phyloP scores from a whole-genome alignment of 1,140 invertebrate species.

The Cheumatopsyche charites region DNA sequence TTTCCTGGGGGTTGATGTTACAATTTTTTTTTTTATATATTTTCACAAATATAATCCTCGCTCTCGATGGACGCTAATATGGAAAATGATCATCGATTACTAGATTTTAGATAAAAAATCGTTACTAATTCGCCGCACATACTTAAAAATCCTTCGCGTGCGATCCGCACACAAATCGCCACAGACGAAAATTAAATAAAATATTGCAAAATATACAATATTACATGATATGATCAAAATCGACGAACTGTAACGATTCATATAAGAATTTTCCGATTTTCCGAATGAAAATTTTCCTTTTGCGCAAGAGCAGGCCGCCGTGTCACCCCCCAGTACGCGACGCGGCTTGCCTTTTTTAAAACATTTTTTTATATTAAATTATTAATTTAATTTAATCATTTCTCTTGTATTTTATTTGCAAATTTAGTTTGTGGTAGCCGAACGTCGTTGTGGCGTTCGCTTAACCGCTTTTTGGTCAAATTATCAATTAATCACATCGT shows the following conservation, averaged over 20 bases:
- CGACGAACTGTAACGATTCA: conserved; percentile 18
- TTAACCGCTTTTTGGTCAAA: conserved; percentile 1
- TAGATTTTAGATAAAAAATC: conserved; percentile 1
- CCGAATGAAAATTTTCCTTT: too few species aligned
- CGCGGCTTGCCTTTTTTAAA: conserved; percentile 49
- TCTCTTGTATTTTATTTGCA: conserved; percentile 1
- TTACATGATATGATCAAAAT: conserved; percentile 59
- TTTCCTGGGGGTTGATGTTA: conserved; percentile 67
- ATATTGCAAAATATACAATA: conserved; percentile 32
- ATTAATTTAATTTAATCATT: conserved; percentile 23
- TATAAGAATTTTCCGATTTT: background rate
- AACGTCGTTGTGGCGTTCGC: background rate
- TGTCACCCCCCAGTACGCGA: conserved; percentile 60
- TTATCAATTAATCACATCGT: conserved; percentile 14
- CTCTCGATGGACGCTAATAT: conserved; percentile 39
- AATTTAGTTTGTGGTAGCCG: conserved; percentile 4
- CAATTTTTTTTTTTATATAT: conserved; percentile 34
- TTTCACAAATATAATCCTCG: conserved; percentile 21
- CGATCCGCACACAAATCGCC: background rate
- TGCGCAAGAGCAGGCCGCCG: conserved; percentile 51
- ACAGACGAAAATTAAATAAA: conserved; percentile 29
- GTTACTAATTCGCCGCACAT: background rate
- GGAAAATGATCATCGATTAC: background rate
- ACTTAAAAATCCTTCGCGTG: background rate
- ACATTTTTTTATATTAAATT: conserved; percentile 15